Percentiles rank a stretch among this genome's conserved stretches.
phyloP scores from a whole-genome alignment of 1,140 invertebrate species.

The Meteorus sp. region DNA sequence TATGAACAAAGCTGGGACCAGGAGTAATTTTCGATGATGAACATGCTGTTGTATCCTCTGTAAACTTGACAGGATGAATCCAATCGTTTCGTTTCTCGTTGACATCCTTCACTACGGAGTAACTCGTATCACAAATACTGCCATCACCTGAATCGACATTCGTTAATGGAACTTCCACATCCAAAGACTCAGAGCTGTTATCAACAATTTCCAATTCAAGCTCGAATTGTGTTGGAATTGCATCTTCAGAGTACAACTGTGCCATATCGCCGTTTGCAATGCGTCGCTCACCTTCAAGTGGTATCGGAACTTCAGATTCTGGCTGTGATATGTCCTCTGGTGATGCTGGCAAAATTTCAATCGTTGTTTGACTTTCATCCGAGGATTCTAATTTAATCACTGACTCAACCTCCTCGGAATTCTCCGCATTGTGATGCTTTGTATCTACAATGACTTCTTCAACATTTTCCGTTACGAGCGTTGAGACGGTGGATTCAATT shows the following conservation, averaged over 20 bases:
- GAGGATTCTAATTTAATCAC: constrained; percentile 54
- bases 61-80: not conserved
- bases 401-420: constrained; percentile 27
- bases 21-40: not conserved
- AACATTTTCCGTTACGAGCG: not conserved
- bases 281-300: constrained; percentile 13
- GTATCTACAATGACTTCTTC: not conserved
- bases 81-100: not conserved
- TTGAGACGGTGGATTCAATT: not conserved
- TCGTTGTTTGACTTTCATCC: constrained; percentile 53
- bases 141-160: constrained; percentile 15
- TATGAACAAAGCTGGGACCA: constrained; percentile 11
- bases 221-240: constrained; percentile 46
- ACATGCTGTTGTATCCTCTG: not conserved
- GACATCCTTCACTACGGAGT: not conserved
- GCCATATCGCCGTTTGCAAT: constrained; percentile 29
- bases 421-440: not conserved
- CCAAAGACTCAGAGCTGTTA: constrained; percentile 34
- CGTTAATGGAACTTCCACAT: constrained; percentile 32
- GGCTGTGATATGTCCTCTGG: constrained; percentile 35
- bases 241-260: constrained; percentile 39
- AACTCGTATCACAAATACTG: not conserved
- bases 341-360: constrained; percentile 51
- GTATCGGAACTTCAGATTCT: constrained; percentile 18
- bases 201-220: constrained; percentile 48